Evolutionary conservation across 2,888 invertebrate genomes (phyloP), one percentile per base, ranked within the genome.

Genomic region (Folsomia manolachei): DNA sequence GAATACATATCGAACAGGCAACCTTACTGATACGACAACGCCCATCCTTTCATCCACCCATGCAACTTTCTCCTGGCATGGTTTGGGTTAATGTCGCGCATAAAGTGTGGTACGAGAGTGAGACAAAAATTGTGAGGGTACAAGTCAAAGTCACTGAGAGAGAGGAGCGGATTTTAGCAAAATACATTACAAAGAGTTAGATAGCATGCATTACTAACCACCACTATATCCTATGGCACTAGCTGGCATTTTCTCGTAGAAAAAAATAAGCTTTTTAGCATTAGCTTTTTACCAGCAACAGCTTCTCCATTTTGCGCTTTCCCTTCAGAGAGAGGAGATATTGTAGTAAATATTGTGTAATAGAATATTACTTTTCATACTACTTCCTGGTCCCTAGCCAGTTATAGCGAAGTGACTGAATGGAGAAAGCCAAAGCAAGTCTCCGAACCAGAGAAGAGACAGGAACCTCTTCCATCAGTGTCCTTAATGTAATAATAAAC

Each of bases 401-500:
- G 39, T n/a, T n/a, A n/a, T n/a, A n/a, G 39, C 39, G 14, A 14
- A 39, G 39, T 39, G 39, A n/a, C n/a, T n/a, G n/a, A n/a, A n/a
- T n/a, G n/a, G n/a, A n/a, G n/a, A n/a, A 39, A 39, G 39, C 7
- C 39, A 39, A 39, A 39, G 39, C 39, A 39, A 39, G 14, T 4
- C 14, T n/a, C 14, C 39, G 39, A 9, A 14, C 7, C 39, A 39
- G 39, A 39, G 14, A 14, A 9, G 39, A 39, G 39, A 39, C 39
- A 56, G 56, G 51, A 56, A 21, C 18, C 56, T 62, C 19, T 62
- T 62, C 62, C 62, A 62, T 62, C 62, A 23, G 26, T 24, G 23
- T n/a, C 56, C 27, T 67, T 56, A 67, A 67, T 67, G 60, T 67
- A 67, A 56, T 67, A 67, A 67, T 67, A 67, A 67, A 67, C 67